Evolutionary conservation across 2,113 vertebrate species (phyloP), one percentile per base, ranked within the genome.

Genomic region (Microtus montanus): DNA sequence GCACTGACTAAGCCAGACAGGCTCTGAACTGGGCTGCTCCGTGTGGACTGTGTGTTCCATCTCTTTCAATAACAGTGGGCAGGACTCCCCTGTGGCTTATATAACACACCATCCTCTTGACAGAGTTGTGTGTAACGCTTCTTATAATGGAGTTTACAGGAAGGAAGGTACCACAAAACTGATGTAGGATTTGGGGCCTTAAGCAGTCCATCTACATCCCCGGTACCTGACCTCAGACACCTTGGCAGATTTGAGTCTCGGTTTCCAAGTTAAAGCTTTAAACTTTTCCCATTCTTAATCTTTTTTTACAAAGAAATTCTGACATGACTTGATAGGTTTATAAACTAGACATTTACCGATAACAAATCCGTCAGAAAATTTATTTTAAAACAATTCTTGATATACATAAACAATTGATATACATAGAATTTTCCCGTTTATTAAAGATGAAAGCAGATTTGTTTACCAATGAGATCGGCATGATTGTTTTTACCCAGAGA

Each of bases 191-290:
- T 64, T 73, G 49, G 52, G 5, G 35, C 3, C 28, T 26, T 66
- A 12, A n/a, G 26, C 14, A 3, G 5, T 2, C 8, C 3, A 12
- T 4, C 11, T 1, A 10, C 14, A 3, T 1, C 54, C 87, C 49
- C 13, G 41, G 35, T 22, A 0, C 12, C 64, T 71, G 75, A 44
- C 30, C 33, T 90, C 38, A 7, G 68, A 41, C n/a, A 33, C 54
- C 22, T 28, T 30, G 63, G 33, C 12, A 82, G 35, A 52, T 77
- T 58, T 82, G 77, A 73, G 68, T 70, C 63, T 88, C 77, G 1
- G 0, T 77, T 49, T 80, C 38, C 49, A 49, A n/a, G 84, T 33
- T 12, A 54, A 22, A 33, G 66, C 13, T 87, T 19, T 54, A 73
- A 73, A 28, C 24, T 54, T 71, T 73, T n/a, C 3, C 33, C 30